Base-by-base conservation (phyloP, 92 coral and sea anemone species). In the Diadumene lineata region DNA sequence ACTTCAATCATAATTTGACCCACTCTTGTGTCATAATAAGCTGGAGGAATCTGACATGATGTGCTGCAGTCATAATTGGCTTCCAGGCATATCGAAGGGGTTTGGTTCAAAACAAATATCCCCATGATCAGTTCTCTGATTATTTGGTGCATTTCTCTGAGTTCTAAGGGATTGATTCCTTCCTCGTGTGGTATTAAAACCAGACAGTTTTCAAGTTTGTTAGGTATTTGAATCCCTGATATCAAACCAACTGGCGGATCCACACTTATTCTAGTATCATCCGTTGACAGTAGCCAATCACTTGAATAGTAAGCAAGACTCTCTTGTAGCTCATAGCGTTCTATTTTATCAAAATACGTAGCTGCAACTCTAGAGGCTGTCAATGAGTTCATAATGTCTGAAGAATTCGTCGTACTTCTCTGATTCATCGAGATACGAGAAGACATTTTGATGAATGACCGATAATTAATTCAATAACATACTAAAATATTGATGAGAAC, bases 321-420 rank as follows among this genome's bases (percentile, higher is more conserved):
- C 74, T 96, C 99, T 70, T 96, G 99, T n/a, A 92, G 85, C 67
- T 96, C 99, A 53, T 80, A 86, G 51, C 97, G 92, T 79, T 96
- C 99, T 60, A 96, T 92, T 79, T 96, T 96, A 82, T 96, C 99
- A 66, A 96, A 96, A 79, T 96, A 92, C 1, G 97, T 96, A 15
- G 97, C 97, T 11, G 99, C 99, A 28, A 88, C 90, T 65, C 99
- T 72, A 0, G 96, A 67, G 0, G 99, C 97, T 11, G 91, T 93
- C 79, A 92, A 69, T 27, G 93, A 76, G 31, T 91, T 87, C 90
- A 86, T 84, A 9, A 86, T n/a, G 66, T 92, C 97, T 0, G 93
- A 68, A n/a, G 90, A 43, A 16, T 55, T 53, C 22, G 11, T 34
- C 1, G 75, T 66, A 66, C 24, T 57, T 17, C 38, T 11, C 30